phyloP scores from a whole-genome alignment of 2,888 invertebrate species.

The Stenodema calcarata region DNA sequence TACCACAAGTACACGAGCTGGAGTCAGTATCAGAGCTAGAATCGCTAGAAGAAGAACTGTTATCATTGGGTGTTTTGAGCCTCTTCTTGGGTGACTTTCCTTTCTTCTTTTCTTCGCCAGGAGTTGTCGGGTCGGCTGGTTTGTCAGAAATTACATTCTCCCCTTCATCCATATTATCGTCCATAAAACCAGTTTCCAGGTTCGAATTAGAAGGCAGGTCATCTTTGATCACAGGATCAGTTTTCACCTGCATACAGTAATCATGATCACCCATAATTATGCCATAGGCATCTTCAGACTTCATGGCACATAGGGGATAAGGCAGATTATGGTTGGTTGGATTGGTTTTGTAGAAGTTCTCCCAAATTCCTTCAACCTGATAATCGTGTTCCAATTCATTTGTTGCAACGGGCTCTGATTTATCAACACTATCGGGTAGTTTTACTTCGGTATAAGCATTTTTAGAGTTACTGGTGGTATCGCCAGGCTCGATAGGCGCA shows the following conservation, averaged over 20 bases:
- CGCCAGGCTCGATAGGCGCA: neutral
- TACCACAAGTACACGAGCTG: conserved; percentile 79
- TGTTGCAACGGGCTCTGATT: neutral
- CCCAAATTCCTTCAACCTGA: conserved; percentile 75
- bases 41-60: conserved; percentile 73
- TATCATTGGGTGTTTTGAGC: conserved; percentile 63
- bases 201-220: conserved; percentile 57
- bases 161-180: conserved; percentile 56
- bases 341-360: conserved; percentile 77
- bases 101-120: conserved; percentile 61
- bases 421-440: neutral
- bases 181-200: conserved; percentile 37
- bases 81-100: conserved; percentile 64
- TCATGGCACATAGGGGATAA: conserved; percentile 54
- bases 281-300: conserved; percentile 52
- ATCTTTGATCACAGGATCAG: conserved; percentile 54
- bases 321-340: conserved; percentile 61
- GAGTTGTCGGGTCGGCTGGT: conserved; percentile 33
- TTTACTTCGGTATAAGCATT: neutral
- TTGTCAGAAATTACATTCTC: conserved; percentile 36
- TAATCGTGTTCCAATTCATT: neutral
- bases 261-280: conserved; percentile 57
- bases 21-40: conserved; percentile 80
- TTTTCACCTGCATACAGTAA: conserved; percentile 56
- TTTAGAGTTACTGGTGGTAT: neutral